Evolutionary conservation across 2,113 vertebrate species (phyloP).

Genomic region (Nibea albiflora): DNA sequence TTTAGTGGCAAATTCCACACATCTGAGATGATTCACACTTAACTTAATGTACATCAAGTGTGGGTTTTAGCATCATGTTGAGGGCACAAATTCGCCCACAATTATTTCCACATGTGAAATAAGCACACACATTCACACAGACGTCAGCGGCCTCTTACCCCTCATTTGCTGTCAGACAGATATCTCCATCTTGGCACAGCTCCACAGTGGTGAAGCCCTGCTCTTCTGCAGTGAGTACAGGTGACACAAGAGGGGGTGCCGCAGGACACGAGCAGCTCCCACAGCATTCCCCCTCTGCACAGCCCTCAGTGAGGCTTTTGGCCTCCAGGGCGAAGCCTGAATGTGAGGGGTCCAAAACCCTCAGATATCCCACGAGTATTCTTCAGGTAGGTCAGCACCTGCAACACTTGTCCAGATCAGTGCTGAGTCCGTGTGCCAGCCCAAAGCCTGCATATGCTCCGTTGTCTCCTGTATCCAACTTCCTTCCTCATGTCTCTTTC

Average conservation of each 20-base stretch:
- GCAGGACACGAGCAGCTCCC: constrained; percentile 64
- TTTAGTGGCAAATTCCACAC: neutral
- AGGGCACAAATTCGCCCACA: too few species aligned
- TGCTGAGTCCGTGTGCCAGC: constrained; percentile 12
- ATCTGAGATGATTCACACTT: neutral
- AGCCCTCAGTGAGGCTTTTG: constrained; percentile 69
- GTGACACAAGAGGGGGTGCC: constrained; percentile 43
- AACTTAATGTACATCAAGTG: neutral
- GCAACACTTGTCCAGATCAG: constrained; percentile 23
- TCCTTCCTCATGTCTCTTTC: constrained; percentile 59
- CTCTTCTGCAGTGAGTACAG: constrained; percentile 55
- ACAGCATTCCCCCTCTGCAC: constrained; percentile 75
- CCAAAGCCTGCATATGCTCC: constrained; percentile 30
- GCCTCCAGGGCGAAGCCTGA: constrained; percentile 79
- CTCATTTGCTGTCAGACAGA: constrained; percentile 61
- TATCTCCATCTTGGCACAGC: constrained; percentile 68
- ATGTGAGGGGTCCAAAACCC: constrained; percentile 12
- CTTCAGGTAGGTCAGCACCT: constrained; percentile 26
- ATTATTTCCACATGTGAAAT: too few species aligned
- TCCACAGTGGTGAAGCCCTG: constrained; percentile 65
- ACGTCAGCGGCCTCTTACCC: constrained; percentile 69
- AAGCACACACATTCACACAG: neutral
- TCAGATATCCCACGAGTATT: constrained; percentile 22
- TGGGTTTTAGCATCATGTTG: neutral
- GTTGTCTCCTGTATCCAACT: constrained; percentile 38